phyloP scores from a whole-genome alignment of 2,797 vertebrate genomes.

The Prunella strophiata region DNA sequence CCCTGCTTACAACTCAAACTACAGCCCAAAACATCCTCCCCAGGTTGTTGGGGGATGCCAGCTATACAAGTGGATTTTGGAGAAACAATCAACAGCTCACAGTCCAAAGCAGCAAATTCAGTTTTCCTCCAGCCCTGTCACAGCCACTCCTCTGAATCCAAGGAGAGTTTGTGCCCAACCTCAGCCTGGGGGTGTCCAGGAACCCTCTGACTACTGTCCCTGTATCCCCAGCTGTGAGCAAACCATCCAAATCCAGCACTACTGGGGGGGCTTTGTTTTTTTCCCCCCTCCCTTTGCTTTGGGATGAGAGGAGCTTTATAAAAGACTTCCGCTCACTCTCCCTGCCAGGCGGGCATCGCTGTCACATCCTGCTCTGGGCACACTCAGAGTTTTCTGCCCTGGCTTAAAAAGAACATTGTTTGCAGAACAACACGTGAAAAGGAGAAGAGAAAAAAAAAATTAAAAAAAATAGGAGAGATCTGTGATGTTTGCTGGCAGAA shows the following conservation, averaged over 20 bases:
- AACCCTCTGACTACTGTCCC: not conserved
- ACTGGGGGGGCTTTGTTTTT: not conserved
- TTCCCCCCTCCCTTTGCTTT: not conserved
- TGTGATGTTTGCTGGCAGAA: slow-evolving; percentile 28
- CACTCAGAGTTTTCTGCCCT: slow-evolving; percentile 19
- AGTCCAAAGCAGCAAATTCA: not conserved
- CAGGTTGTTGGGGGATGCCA: not conserved
- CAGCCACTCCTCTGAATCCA: accelerated
- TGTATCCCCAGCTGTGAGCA: not conserved
- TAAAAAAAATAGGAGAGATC: not conserved
- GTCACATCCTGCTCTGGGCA: not conserved
- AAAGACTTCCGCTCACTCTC: not conserved
- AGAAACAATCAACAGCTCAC: not conserved
- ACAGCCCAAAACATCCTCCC: not conserved
- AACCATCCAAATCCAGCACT: not conserved
- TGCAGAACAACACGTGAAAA: slow-evolving; percentile 22
- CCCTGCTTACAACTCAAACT: not conserved
- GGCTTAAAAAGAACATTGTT: slow-evolving; percentile 48
- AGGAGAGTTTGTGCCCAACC: not conserved
- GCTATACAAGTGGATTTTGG: accelerated
- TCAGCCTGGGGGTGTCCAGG: not conserved
- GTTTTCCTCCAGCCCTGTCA: not conserved
- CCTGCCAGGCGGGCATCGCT: not conserved
- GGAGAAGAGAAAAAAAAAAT: not conserved
- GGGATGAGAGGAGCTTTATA: slow-evolving; percentile 47